Percentiles rank a stretch among this genome's conserved stretches.
Conservation (phyloP, 2,797 vertebrate genomes). For the Artibeus lituratus region DNA sequence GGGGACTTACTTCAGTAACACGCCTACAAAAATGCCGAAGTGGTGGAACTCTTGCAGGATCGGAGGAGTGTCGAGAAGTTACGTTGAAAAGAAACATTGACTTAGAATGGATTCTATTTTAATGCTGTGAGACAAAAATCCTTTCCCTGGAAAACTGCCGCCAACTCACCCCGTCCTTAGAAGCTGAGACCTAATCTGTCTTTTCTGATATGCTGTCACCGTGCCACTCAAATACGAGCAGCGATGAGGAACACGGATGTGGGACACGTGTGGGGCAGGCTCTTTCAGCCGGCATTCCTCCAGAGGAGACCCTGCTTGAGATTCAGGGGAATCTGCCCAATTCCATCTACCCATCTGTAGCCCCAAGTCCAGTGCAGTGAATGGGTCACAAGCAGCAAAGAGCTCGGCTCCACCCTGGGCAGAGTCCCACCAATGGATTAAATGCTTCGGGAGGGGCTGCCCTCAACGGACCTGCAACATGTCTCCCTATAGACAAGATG, state of each 20-base stretch:
- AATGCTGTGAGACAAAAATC: slow-evolving; percentile 21
- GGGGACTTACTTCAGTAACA: neutral
- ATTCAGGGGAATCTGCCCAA: neutral
- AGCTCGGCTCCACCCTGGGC: accelerated
- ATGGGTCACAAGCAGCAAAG: neutral
- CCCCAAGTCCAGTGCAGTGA: neutral
- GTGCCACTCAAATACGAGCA: neutral
- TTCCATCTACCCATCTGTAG: neutral
- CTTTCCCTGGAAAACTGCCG: neutral
- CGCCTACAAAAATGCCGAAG: neutral
- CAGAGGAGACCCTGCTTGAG: neutral
- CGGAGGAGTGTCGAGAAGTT: neutral
- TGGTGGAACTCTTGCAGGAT: neutral
- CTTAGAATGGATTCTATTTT: neutral
- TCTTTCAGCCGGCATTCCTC: neutral
- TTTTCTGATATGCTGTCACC: neutral
- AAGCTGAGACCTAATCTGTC: neutral
- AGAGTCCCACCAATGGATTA: neutral
- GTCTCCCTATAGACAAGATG: neutral
- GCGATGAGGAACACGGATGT: neutral
- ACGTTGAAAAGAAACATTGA: neutral
- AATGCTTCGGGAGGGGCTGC: neutral
- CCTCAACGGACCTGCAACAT: neutral
- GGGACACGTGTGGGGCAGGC: accelerated
- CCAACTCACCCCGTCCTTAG: neutral